Conservation (phyloP, 2,888 invertebrate species). For the Pseudococcus longispinus region DNA sequence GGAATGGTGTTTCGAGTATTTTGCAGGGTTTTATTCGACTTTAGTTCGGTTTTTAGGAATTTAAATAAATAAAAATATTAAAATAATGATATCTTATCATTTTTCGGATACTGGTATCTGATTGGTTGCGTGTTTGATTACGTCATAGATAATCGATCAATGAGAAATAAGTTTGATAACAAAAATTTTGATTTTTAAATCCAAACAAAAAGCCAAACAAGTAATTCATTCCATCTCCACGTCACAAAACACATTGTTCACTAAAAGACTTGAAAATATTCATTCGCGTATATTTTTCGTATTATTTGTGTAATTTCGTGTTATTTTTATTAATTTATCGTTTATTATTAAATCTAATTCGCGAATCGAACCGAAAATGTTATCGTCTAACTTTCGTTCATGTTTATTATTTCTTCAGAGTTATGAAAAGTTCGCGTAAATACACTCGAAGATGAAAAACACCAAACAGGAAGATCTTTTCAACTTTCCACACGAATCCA, state of each 20-base stretch:
- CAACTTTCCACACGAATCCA: background rate
- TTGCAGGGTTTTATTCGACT: background rate
- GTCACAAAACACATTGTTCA: no score
- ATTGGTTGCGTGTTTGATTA: background rate
- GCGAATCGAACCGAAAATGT: background rate
- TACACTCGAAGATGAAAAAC: background rate
- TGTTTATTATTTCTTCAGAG: background rate
- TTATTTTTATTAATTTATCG: background rate
- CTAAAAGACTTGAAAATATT: no score
- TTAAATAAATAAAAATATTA: no score
- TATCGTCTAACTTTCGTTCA: background rate
- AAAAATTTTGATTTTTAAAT: no score
- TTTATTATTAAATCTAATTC: no score
- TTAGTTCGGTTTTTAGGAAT: no score
- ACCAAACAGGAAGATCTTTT: background rate
- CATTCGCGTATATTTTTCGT: no score
- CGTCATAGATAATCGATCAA: background rate
- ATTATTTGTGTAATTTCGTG: background rate
- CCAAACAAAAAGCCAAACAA: no score
- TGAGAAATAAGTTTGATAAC: background rate
- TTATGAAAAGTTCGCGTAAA: background rate
- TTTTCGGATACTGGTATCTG: background rate
- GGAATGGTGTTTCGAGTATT: background rate
- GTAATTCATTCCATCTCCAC: no score
- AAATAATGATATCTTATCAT: no score